Base-by-base conservation (phyloP, 2,797 vertebrate genomes). In the Phyllotis vaccarum region DNA sequence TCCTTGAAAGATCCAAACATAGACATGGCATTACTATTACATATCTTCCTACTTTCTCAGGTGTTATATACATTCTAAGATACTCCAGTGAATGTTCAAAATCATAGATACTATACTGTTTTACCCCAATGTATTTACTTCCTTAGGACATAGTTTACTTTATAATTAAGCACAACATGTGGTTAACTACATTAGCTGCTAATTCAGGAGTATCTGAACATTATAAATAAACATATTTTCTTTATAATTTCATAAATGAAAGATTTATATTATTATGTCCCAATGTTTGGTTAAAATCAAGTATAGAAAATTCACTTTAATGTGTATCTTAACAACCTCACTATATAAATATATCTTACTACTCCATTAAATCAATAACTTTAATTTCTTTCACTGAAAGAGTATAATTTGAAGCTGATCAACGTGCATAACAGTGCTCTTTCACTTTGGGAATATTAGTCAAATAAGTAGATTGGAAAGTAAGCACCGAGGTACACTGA, bases 41-140 rank as follows among this genome's bases (percentile, higher is more conserved):
- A 78, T 11, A 6, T 16, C 4, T 0, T 7, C 14, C 2, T 1
- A 11, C 19, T 54, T 54, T 2, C 29, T 9, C 21, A 24, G 37
- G 17, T 49, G 7, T 6, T 13, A 40, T 13, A 40, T 4, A 22
- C 4, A 14, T 54, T 52, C 1, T 19, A 54, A 52, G 10, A 37
- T 3, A 31, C 5, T 0, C 3, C 8, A 29, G 29, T n/a, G 6
- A 9, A 64, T n/a, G 14, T n/a, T 14, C 54, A 9, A 40, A 79
- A 93, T 17, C 14, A 13, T 31, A 49, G 21, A 21, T 37, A 72
- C 4, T 58, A 17, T 66, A 27, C 22, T 21, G 3, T 54, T 5
- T 21, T 58, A 16, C 6, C 24, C 2, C 27, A 27, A 27, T 17
- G 1, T 40, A 74, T 60, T 52, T 19, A 27, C 62, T 40, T 10